Percentiles rank a stretch among this genome's conserved stretches.
phyloP scores from a whole-genome alignment of 1,140 invertebrate species.

The Caligus rogercresseyi region DNA sequence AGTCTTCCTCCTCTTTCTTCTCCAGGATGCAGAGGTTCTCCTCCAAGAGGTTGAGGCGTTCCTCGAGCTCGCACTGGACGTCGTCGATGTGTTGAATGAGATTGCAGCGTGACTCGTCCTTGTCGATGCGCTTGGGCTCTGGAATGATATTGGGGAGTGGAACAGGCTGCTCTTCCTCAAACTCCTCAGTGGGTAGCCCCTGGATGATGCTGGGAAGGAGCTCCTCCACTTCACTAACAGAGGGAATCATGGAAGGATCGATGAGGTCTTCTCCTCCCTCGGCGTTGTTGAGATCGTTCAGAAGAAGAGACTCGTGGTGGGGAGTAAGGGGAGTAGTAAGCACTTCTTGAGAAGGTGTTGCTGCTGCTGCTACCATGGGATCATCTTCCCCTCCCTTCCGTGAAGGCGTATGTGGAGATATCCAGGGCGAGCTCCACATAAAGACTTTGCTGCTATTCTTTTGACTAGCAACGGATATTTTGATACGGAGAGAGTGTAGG shows the following conservation, averaged over 20 bases:
- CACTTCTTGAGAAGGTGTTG: neutral
- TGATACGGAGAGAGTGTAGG: conserved; percentile 48
- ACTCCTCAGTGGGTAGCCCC: neutral
- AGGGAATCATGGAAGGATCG: conserved; percentile 8
- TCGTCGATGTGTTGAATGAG: conserved; percentile 15
- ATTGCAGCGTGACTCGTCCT: conserved; percentile 12
- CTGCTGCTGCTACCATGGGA: neutral
- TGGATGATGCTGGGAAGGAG: conserved; percentile 10
- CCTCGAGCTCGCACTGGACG: neutral
- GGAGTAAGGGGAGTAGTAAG: neutral
- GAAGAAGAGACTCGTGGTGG: too few species aligned
- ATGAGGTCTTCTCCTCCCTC: neutral
- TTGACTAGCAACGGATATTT: conserved; percentile 56
- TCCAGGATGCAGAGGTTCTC: neutral
- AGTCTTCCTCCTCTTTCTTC: neutral
- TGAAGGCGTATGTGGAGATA: neutral
- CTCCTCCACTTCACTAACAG: conserved; percentile 2
- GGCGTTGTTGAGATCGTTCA: neutral
- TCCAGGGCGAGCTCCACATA: conserved; percentile 19
- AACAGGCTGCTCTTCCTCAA: neutral
- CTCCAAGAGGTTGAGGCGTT: neutral
- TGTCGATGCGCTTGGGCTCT: conserved; percentile 15
- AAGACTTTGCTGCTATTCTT: conserved; percentile 27
- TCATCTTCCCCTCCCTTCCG: neutral
- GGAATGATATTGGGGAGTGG: conserved; percentile 9